Evolutionary conservation across 1,140 invertebrate genomes (phyloP).

Genomic region (Camponotus vicinus): DNA sequence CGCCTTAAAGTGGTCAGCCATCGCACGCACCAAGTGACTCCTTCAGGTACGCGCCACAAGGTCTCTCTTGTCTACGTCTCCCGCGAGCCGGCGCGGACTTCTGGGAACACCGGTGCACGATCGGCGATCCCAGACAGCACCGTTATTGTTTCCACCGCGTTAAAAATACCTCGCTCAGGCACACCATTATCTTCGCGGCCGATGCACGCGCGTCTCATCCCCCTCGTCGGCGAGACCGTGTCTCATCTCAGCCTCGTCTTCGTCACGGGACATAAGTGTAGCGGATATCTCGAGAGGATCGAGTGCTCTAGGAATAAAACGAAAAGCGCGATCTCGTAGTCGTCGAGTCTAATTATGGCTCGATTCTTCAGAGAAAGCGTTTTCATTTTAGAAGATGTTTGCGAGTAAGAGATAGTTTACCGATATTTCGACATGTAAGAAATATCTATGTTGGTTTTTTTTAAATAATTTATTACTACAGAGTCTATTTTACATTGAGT

Average conservation of each 20-base stretch:
- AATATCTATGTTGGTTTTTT: neutral
- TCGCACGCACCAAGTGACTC: slow-evolving; percentile 57
- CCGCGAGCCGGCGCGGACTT: slow-evolving; percentile 29
- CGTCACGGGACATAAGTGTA: slow-evolving; percentile 40
- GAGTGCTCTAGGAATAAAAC: slow-evolving; percentile 17
- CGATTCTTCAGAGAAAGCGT: neutral
- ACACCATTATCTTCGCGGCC: slow-evolving; percentile 43
- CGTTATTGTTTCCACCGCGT: slow-evolving; percentile 54
- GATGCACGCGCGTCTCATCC: slow-evolving; percentile 23
- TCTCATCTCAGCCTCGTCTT: slow-evolving; percentile 11
- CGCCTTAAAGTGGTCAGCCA: slow-evolving; percentile 48
- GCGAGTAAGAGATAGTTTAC: too few species aligned
- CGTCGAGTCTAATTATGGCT: slow-evolving; percentile 19
- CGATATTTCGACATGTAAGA: too few species aligned
- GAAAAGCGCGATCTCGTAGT: neutral
- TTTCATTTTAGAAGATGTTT: neutral
- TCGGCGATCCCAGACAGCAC: slow-evolving; percentile 46
- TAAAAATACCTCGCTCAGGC: slow-evolving; percentile 47
- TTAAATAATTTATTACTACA: neutral
- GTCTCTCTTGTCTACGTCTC: slow-evolving; percentile 65
- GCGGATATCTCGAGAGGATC: slow-evolving; percentile 48
- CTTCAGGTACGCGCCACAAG: slow-evolving; percentile 69
- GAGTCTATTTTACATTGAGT: neutral
- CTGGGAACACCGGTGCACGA: slow-evolving; percentile 51
- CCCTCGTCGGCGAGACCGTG: slow-evolving; percentile 10